Percentiles rank a stretch among this genome's conserved stretches.
Evolutionary conservation across 2,888 invertebrate species (phyloP).

Genomic region (Amiota minor): DNA sequence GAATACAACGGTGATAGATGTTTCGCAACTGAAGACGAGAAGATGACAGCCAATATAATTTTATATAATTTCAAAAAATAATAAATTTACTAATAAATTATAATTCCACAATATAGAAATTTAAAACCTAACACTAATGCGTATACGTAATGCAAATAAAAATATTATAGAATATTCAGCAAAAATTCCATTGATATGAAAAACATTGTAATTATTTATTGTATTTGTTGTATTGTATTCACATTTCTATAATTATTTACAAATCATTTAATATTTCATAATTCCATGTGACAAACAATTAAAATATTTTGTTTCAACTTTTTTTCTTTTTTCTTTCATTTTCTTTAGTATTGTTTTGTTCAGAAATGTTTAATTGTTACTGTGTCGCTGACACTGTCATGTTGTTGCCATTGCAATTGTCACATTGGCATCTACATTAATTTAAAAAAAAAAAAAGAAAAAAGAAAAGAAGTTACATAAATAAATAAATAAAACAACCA

Average conservation of each 20-base stretch:
- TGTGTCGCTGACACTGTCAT: slow-evolving; percentile 3
- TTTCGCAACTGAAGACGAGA: too few species aligned
- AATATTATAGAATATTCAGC: too few species aligned
- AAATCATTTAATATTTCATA: slow-evolving; percentile 22
- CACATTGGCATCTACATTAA: slow-evolving; percentile 10
- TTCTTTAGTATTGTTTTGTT: slow-evolving; percentile 12
- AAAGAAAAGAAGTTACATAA: slow-evolving; percentile 19
- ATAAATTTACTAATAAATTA: too few species aligned
- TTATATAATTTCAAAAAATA: too few species aligned
- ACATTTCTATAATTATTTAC: slow-evolving; percentile 14
- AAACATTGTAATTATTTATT: not conserved
- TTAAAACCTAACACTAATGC: too few species aligned
- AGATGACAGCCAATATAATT: too few species aligned
- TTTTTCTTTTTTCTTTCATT: slow-evolving; percentile 7
- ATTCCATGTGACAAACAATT: slow-evolving; percentile 25
- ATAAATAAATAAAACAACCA: slow-evolving; percentile 16
- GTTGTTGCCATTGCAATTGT: slow-evolving; percentile 25
- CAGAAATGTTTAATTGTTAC: slow-evolving; percentile 25
- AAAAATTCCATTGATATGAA: too few species aligned
- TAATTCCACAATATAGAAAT: too few species aligned
- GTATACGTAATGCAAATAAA: too few species aligned
- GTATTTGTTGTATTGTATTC: not conserved
- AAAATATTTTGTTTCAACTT: not conserved
- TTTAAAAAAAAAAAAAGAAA: slow-evolving; percentile 15
- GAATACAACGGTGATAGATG: too few species aligned